Conservation (phyloP, 2,797 vertebrate genomes). For the Parotocinclus haroldoi region DNA sequence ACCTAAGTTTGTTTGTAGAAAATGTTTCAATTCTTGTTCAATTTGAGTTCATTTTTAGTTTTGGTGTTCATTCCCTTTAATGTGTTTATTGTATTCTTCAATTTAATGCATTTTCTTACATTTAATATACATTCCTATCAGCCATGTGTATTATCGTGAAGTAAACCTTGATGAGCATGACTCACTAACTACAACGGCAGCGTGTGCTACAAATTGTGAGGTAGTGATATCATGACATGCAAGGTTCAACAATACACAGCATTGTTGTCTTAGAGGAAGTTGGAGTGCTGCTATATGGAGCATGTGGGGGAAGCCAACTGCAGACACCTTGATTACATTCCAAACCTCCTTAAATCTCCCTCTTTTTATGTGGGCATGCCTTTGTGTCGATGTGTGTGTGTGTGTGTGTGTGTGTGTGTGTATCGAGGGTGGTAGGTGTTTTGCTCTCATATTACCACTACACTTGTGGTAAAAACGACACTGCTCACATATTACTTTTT, state of each 20-base stretch:
- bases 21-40: too few species aligned
- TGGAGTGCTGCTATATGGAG: too few species aligned
- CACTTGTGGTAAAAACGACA: too few species aligned
- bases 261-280: constrained; percentile 55
- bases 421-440: too few species aligned
- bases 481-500: too few species aligned
- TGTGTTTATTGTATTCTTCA: too few species aligned
- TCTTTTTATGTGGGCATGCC: background rate
- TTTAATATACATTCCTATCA: background rate
- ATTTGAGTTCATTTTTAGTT: too few species aligned
- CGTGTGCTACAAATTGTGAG: background rate
- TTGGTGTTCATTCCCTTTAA: background rate
- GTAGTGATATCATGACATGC: background rate
- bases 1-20: too few species aligned
- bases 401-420: constrained; percentile 13
- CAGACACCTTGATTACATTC: constrained; percentile 52
- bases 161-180: background rate
- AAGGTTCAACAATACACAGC: constrained; percentile 29
- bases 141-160: background rate
- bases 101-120: too few species aligned
- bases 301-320: constrained; percentile 45
- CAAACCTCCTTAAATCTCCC: constrained; percentile 51
- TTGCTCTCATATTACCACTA: too few species aligned
- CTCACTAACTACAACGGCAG: background rate
- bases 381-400: constrained; percentile 2